Conservation (phyloP, 1,140 invertebrate species). For the Calosoma granatense region DNA sequence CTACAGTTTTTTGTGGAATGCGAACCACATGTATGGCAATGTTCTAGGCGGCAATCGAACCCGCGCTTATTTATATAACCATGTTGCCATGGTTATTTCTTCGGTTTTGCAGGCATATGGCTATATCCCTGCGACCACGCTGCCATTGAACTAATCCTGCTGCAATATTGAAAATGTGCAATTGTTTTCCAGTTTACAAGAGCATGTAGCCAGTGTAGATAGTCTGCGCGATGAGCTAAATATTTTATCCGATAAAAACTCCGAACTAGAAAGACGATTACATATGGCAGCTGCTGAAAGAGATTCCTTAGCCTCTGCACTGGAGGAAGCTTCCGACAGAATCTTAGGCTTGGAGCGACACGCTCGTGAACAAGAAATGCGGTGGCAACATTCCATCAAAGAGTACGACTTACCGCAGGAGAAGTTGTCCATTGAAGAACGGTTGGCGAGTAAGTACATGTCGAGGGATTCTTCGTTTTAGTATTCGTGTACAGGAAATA, state of each 20-base stretch:
- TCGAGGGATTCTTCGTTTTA: too few relatives aligned
- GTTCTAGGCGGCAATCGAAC: too few relatives aligned
- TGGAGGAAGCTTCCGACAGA: constrained; percentile 83
- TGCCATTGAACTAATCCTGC: too few relatives aligned
- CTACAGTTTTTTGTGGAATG: too few relatives aligned
- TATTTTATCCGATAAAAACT: constrained; percentile 71
- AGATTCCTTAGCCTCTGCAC: constrained; percentile 60
- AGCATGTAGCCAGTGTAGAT: constrained; percentile 82
- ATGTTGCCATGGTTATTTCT: too few relatives aligned
- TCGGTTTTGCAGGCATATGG: too few relatives aligned
- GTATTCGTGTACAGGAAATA: too few relatives aligned
- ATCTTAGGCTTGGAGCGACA: constrained; percentile 76
- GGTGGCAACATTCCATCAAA: constrained; percentile 48
- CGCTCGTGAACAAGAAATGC: constrained; percentile 64
- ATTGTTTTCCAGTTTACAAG: constrained; percentile 42
- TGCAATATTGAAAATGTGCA: too few relatives aligned
- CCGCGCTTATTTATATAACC: too few relatives aligned
- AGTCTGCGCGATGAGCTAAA: constrained; percentile 80
- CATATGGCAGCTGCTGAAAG: constrained; percentile 63
- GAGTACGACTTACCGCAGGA: constrained; percentile 49
- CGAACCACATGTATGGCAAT: too few relatives aligned
- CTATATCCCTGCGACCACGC: too few relatives aligned
- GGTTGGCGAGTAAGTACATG: constrained; percentile 38
- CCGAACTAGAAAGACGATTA: constrained; percentile 72
- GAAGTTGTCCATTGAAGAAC: constrained; percentile 50